Base-by-base conservation (phyloP, 2,888 invertebrate genomes). In the Melikaiella ostensackeni region DNA sequence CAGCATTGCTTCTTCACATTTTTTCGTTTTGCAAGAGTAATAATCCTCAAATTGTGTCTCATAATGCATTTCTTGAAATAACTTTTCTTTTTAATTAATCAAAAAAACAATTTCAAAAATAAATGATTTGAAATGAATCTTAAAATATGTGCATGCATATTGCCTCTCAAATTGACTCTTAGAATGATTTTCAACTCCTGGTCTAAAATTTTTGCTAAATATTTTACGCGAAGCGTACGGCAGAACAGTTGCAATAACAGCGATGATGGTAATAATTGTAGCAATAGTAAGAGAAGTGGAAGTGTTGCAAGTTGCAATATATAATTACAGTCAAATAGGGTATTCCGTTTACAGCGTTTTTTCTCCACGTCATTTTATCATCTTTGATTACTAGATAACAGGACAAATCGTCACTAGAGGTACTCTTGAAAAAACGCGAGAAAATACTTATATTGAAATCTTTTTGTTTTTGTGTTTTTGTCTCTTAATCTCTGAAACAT, bases 211-310 rank as follows among this genome's bases (percentile, higher is more conserved):
- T 35, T n/a, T 30, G n/a, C 8, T 62, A 33, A 35, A 35, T n/a
- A 9, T 27, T 62, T n/a, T n/a, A 33, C 9, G 35, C 33, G n/a
- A 62, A 62, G 9, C 30, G 9, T 33, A 62, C 35, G 33, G 35
- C 62, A 62, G 33, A 62, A 35, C 30, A 35, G 30, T 0, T 46
- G 35, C 16, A 46, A 7, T 19, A 35, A 35, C 33, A 21, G 35
- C 63, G 19, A 11, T 27, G 24, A 11, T 70, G 38, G 21, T 59
- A 86, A 82, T 84, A 83, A 84, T 80, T 81, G 79, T 82, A 84
- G 81, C 79, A 80, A 80, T 76, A 79, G 74, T 84, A 82, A 80
- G 84, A 81, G 83, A 83, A 84, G 83, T 81, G 50, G 73, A 61
- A 77, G 77, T 77, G n/a, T 62, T 61, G 21, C 19, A 63, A 42